A percentile compares a stretch with the other conserved stretches of the same genome.
These are phyloP conservation scores for Nothura maculosa DNA, from an alignment of 2,797 vertebrate genomes.

Conservation along the genomic window DNA sequence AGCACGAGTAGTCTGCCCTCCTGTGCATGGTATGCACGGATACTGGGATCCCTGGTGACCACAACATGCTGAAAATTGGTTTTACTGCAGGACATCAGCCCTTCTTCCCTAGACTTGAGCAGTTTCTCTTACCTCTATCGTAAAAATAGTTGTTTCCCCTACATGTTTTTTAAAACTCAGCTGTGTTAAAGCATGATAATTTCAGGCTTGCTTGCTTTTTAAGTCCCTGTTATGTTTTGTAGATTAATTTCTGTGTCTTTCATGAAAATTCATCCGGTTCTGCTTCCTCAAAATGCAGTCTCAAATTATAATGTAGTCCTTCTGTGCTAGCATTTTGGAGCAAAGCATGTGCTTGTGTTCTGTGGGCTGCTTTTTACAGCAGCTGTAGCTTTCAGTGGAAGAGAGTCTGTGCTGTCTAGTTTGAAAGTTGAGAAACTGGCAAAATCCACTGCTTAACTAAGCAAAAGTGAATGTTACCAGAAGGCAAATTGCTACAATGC, in stretches of 20 bases:
- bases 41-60: neutral
- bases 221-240: neutral
- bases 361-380: conserved; percentile 22
- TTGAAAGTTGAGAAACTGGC: conserved; percentile 23
- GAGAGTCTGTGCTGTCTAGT: neutral
- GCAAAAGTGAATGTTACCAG: conserved; percentile 21
- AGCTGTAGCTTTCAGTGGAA: neutral
- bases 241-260: neutral
- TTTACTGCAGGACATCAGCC: neutral
- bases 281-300: neutral
- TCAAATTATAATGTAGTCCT: neutral
- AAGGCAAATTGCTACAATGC: neutral
- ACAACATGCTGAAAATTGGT: neutral
- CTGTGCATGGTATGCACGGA: rapidly evolving
- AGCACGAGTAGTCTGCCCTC: neutral
- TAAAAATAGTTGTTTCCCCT: neutral
- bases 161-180: neutral
- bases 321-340: neutral
- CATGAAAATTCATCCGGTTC: neutral
- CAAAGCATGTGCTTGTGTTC: neutral
- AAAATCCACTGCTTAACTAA: conserved; percentile 38
- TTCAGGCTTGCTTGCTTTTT: neutral
- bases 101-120: neutral
- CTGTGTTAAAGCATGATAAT: neutral
- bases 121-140: neutral